phyloP scores from a whole-genome alignment of 2,888 invertebrate genomes.

The Limnephilus lunatus region DNA sequence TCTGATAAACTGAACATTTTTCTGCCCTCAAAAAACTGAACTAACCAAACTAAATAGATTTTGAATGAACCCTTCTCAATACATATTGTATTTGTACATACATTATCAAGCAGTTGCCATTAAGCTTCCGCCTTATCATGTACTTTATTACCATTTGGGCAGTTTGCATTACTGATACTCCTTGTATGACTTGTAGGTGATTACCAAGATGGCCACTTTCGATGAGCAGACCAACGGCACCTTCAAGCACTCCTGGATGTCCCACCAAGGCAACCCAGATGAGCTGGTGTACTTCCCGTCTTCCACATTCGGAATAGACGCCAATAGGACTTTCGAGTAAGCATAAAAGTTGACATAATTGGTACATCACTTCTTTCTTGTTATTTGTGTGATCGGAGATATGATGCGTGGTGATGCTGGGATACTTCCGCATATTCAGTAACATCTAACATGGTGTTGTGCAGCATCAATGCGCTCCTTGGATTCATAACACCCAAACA shows the following conservation, averaged over 20 bases:
- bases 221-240: conserved; percentile 92
- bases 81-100: neutral
- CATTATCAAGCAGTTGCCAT: neutral
- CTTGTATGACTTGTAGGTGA: conserved; percentile 76
- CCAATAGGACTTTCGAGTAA: conserved; percentile 94
- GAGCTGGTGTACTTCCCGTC: conserved; percentile 92
- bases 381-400: neutral
- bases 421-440: neutral
- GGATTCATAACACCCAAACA: neutral
- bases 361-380: conserved; percentile 60
- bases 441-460: neutral
- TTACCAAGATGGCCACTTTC: conserved; percentile 91
- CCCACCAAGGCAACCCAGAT: conserved; percentile 90
- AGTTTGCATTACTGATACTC: neutral
- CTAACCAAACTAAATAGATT: neutral
- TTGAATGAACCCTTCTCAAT: neutral
- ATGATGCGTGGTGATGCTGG: neutral
- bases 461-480: neutral
- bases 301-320: conserved; percentile 94
- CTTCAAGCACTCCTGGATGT: conserved; percentile 89
- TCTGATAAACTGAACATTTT: neutral
- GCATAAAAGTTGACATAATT: conserved; percentile 66
- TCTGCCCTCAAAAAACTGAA: neutral
- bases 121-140: neutral
- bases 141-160: neutral